These are phyloP conservation scores for Momotus momota DNA, from an alignment of 2,797 vertebrate species.

Conservation along the genomic window DNA sequence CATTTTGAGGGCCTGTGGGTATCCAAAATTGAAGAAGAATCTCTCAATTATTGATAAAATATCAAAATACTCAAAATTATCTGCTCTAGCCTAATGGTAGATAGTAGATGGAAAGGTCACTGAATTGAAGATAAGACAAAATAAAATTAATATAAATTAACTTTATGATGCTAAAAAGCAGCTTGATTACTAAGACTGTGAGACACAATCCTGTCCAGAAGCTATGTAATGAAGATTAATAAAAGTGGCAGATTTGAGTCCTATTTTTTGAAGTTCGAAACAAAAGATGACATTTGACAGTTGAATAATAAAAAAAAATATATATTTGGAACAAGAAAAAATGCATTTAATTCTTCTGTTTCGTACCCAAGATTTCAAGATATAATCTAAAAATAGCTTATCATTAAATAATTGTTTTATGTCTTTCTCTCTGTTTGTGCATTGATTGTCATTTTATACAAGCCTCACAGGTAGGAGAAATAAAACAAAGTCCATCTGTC, in stretches of 20 bases:
- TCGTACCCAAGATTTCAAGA: not conserved
- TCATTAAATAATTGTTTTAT: not conserved
- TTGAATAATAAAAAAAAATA: not conserved
- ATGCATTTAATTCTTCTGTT: not conserved
- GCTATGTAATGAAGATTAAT: conserved; percentile 16
- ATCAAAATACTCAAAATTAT: conserved; percentile 18
- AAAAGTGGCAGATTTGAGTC: not conserved
- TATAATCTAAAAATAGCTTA: not conserved
- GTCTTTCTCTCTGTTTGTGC: not conserved
- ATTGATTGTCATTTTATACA: not conserved
- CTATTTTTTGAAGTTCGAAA: conserved; percentile 9
- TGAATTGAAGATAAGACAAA: not conserved
- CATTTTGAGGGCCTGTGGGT: not conserved
- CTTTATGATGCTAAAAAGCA: not conserved
- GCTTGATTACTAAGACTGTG: not conserved
- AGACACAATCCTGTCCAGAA: not conserved
- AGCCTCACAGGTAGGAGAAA: not conserved
- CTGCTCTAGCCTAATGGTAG: not conserved
- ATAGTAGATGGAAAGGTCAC: not conserved
- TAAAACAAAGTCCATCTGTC: not conserved
- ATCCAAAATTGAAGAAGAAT: conserved; percentile 17
- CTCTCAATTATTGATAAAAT: conserved; percentile 17
- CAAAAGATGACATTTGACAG: not conserved
- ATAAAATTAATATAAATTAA: conserved; percentile 20
- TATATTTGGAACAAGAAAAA: not conserved